A percentile compares a stretch with the other conserved stretches of the same genome.
phyloP scores from a whole-genome alignment of 53 echinoderm and acorn worm genomes.

The Astropecten irregularis region DNA sequence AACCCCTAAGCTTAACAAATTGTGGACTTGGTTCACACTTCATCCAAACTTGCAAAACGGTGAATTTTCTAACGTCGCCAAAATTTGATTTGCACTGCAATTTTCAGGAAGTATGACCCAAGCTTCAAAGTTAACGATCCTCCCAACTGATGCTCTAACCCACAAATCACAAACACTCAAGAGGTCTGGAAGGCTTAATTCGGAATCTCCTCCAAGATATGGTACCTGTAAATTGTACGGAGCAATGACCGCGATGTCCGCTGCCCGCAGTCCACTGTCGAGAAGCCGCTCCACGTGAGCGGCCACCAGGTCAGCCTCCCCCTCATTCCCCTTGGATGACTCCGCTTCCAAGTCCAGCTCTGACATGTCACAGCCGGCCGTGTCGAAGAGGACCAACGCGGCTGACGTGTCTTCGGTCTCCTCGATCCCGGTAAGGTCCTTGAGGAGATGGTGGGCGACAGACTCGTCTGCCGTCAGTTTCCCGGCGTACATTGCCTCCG shows the following conservation, averaged over 20 bases:
- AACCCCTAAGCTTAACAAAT: no score
- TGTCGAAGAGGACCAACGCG: slow-evolving; percentile 80
- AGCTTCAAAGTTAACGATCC: no score
- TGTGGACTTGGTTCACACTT: no score
- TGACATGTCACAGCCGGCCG: slow-evolving; percentile 81
- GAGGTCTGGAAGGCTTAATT: no score
- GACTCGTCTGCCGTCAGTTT: slow-evolving; percentile 75
- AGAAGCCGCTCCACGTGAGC: slow-evolving; percentile 71
- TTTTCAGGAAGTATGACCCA: no score
- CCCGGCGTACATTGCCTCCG: slow-evolving; percentile 77
- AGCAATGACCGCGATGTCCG: slow-evolving; percentile 90
- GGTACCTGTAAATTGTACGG: slow-evolving; percentile 97
- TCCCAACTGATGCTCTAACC: no score
- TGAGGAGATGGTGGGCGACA: slow-evolving; percentile 79
- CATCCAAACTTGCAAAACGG: no score
- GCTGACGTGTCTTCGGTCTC: slow-evolving; percentile 81
- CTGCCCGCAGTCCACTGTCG: slow-evolving; percentile 59
- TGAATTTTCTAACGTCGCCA: no score
- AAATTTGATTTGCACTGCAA: no score
- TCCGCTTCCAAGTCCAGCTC: slow-evolving; percentile 84
- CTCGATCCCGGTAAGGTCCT: slow-evolving; percentile 67
- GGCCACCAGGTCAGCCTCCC: slow-evolving; percentile 88
- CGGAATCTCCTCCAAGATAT: no score
- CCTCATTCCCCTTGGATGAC: slow-evolving; percentile 88
- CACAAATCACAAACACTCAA: no score